Percentiles rank a stretch among this genome's conserved stretches.
phyloP scores from a whole-genome alignment of 2,113 vertebrate genomes.

The Eudyptes chrysolophus region DNA sequence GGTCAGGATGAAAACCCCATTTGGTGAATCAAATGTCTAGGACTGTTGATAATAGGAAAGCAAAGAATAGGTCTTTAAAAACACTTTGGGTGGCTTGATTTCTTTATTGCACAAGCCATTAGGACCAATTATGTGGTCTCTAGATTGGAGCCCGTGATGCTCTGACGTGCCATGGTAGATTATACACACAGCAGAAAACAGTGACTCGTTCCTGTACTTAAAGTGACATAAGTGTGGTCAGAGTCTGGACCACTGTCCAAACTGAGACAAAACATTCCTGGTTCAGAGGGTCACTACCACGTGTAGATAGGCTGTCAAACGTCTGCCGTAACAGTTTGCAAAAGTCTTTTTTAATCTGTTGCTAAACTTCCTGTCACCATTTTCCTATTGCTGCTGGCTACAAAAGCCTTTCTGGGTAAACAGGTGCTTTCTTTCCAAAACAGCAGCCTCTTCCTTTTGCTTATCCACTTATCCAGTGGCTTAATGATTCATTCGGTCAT shows the following conservation, averaged over 20 bases:
- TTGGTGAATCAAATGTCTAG: neutral
- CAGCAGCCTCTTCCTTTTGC: neutral
- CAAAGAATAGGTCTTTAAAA: neutral
- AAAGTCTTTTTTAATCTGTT: neutral
- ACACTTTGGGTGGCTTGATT: neutral
- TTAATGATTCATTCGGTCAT: neutral
- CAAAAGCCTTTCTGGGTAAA: neutral
- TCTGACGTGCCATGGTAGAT: neutral
- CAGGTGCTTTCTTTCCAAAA: neutral
- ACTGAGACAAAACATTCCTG: neutral
- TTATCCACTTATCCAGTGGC: neutral
- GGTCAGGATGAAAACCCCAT: neutral
- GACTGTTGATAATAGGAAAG: neutral
- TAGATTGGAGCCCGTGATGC: neutral
- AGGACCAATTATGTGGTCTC: neutral
- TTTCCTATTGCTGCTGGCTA: neutral
- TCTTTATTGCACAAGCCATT: neutral
- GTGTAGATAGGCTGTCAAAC: neutral
- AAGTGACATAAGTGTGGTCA: neutral
- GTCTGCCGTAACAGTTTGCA: neutral
- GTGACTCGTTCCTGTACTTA: neutral
- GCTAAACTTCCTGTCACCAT: neutral
- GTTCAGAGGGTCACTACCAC: neutral
- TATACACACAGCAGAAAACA: neutral
- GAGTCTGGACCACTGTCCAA: neutral